Percentiles rank a stretch among this genome's conserved stretches.
Evolutionary conservation across 2,797 vertebrate species (phyloP).

Genomic region (Cirrhinus mrigala): DNA sequence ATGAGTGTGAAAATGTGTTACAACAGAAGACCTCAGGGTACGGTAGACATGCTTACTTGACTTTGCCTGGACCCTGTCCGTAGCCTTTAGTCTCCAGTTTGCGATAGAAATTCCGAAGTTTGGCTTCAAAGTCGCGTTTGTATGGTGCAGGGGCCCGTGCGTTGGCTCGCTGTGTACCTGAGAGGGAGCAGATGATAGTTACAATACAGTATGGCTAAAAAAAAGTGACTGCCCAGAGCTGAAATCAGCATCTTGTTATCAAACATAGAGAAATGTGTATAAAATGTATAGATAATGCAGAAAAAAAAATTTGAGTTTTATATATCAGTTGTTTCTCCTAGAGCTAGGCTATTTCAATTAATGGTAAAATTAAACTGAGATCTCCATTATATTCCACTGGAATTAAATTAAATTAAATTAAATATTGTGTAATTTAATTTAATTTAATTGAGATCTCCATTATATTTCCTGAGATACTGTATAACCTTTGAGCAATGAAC

Average conservation of each 20-base stretch:
- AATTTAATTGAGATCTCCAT: background rate
- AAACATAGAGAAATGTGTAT: background rate
- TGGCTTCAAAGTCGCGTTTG: constrained; percentile 97
- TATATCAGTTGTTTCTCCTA: background rate
- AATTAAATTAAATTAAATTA: background rate
- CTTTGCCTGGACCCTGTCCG: constrained; percentile 95
- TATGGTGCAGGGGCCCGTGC: constrained; percentile 95
- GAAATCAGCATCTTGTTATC: background rate
- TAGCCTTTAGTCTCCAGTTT: constrained; percentile 98
- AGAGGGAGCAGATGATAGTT: background rate
- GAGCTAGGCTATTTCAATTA: background rate
- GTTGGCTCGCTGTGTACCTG: constrained; percentile 96
- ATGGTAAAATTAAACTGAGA: background rate
- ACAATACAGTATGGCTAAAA: background rate
- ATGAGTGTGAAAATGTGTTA: background rate
- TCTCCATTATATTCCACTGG: background rate
- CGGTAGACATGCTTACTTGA: constrained; percentile 85
- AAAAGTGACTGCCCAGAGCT: background rate
- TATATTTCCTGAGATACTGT: background rate
- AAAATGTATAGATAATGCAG: background rate
- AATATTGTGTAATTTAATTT: too few species aligned
- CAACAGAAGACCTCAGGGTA: background rate
- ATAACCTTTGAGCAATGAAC: background rate
- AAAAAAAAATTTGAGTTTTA: background rate
- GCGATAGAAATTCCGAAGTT: constrained; percentile 96